phyloP scores from a whole-genome alignment of 2,113 vertebrate genomes.

The Tragelaphus buxtoni region DNA sequence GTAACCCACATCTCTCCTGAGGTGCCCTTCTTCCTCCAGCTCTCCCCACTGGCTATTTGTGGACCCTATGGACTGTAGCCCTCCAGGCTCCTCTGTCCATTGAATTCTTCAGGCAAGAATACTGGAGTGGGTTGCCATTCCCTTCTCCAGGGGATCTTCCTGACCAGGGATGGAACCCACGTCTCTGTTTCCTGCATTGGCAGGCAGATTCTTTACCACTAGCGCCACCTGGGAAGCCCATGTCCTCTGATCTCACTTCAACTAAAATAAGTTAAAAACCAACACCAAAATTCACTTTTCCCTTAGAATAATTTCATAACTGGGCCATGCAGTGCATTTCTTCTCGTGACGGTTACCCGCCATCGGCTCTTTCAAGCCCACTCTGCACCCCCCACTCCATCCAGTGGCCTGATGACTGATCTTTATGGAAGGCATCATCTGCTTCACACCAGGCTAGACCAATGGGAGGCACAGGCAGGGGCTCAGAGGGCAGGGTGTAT shows the following conservation, averaged over 20 bases:
- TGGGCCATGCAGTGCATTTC: background rate
- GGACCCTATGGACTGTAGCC: background rate
- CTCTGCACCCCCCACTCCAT: accelerated
- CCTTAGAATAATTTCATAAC: background rate
- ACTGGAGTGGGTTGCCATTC: background rate
- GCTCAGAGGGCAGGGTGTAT: background rate
- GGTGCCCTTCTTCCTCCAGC: background rate
- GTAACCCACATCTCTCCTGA: accelerated
- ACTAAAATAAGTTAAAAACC: background rate
- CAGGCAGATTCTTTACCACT: background rate
- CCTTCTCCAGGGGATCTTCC: background rate
- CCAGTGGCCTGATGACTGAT: background rate
- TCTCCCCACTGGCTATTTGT: background rate
- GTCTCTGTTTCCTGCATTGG: background rate
- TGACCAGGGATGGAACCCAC: accelerated
- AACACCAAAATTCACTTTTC: background rate
- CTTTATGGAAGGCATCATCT: background rate
- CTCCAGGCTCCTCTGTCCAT: background rate
- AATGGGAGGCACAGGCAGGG: background rate
- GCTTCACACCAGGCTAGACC: background rate
- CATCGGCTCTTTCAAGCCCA: background rate
- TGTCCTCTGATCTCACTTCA: background rate
- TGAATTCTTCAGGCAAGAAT: background rate
- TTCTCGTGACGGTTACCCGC: background rate
- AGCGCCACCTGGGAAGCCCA: background rate